Evolutionary conservation across 1,140 invertebrate species (phyloP).

Genomic region (Mesaphorura yosii): DNA sequence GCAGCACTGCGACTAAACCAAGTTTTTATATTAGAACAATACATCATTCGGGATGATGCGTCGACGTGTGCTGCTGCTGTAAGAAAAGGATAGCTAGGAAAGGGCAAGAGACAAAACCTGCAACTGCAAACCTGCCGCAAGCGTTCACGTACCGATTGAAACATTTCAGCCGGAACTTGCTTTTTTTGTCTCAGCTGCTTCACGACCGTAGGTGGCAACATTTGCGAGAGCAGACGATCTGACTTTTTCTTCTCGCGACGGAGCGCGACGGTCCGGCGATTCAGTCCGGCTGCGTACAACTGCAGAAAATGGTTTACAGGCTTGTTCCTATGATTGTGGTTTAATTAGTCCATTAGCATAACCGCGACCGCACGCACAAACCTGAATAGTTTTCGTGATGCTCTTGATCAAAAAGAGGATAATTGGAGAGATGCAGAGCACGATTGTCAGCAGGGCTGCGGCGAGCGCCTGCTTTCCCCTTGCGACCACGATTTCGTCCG

Average conservation of each 20-base stretch:
- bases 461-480: constrained; percentile 35
- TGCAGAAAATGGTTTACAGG: background rate
- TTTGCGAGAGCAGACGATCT: constrained; percentile 40
- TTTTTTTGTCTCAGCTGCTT: constrained; percentile 38
- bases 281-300: constrained; percentile 19
- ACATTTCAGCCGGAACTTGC: constrained; percentile 39
- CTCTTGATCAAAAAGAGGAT: constrained; percentile 42
- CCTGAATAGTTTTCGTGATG: constrained; percentile 43
- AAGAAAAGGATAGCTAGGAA: too few relatives aligned
- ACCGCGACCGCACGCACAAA: constrained; percentile 16
- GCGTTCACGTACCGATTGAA: too few relatives aligned
- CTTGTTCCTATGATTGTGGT: too few relatives aligned
- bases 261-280: constrained; percentile 36
- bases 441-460: constrained; percentile 38
- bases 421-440: constrained; percentile 42
- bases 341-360: background rate
- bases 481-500: constrained; percentile 31
- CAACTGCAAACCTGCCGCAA: too few relatives aligned
- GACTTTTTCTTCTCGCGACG: constrained; percentile 40
- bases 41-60: too few relatives aligned
- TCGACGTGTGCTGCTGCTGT: too few relatives aligned
- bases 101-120: too few relatives aligned
- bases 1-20: too few relatives aligned
- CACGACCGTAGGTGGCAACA: constrained; percentile 40
- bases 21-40: too few relatives aligned